Base-by-base conservation (phyloP, 1,140 invertebrate species). In the Andrena cerasifolii region DNA sequence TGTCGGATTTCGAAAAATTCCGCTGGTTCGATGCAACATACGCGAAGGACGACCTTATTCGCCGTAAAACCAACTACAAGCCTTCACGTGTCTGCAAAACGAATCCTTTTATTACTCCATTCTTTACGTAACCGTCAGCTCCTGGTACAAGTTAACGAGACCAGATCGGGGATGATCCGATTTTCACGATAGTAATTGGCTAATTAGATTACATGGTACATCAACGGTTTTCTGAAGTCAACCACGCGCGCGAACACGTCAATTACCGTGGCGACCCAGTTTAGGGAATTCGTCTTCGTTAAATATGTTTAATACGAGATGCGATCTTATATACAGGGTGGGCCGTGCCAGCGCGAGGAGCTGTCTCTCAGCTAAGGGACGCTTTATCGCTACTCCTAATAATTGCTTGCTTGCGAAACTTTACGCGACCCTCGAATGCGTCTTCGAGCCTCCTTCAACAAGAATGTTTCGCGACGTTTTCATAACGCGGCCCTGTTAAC, bases 171-270 rank as follows among this genome's bases (percentile, higher is more conserved):
- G 26, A 65, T 65, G 16, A 84, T 83, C 26, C 40, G 47, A 80
- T 72, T 84, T 84, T 77, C 56, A 77, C 53, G 76, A 63, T 77
- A 61, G 63, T 74, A 53, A 85, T 80, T 45, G 70, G 54, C 31
- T 36, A 63, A 83, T 83, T 83, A 80, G 26, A 56, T 71, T 80
- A 68, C n/a, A 77, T 21, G 56, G 45, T 36, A 8, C 33, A 72
- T 85, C 47, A 78, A 80, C 51, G 53, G 56, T 65, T 77, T 75
- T 62, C 65, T 53, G 7, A 59, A 82, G 56, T 58, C 77, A 83
- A 83, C 58, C 54, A 76, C 31, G 62, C n/a, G 47, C 36, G 36
- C 61, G n/a, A 58, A 56, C n/a, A 54, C 18, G 33, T 58, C n/a
- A 26, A 66, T 77, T 78, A 63, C 73, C 56, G 21, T 43, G 53